Conservation (phyloP, 2,797 vertebrate species). For the Triplophysa bombifrons region DNA sequence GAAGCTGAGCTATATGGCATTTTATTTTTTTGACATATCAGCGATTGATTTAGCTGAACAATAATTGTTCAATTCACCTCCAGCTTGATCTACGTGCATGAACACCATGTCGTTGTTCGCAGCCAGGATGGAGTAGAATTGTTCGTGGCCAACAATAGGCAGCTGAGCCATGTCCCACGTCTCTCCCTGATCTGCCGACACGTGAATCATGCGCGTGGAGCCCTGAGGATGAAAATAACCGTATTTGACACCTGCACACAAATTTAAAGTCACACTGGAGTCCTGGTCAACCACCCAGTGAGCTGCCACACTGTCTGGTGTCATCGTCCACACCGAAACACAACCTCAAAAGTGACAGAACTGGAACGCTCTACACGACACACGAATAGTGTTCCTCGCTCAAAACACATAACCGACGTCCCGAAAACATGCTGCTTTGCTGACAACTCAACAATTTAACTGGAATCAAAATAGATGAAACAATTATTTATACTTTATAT, state of each 20-base stretch:
- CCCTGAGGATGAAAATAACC: conserved; percentile 60
- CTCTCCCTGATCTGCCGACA: conserved; percentile 88
- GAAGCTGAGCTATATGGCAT: neutral
- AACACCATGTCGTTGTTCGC: conserved; percentile 93
- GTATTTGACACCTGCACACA: conserved; percentile 2
- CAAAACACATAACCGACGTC: no score
- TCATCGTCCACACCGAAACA: neutral
- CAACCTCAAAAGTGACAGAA: neutral
- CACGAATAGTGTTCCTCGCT: neutral
- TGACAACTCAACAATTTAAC: neutral
- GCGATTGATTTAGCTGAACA: neutral
- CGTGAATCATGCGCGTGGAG: conserved; percentile 84
- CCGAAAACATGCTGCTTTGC: neutral
- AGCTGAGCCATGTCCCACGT: conserved; percentile 94
- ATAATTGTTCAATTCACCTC: conserved; percentile 75
- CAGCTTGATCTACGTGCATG: conserved; percentile 94
- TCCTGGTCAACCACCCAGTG: neutral
- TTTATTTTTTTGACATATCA: neutral
- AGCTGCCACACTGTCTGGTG: neutral
- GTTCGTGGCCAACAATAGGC: conserved; percentile 90
- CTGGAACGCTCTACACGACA: neutral
- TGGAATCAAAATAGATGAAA: no score
- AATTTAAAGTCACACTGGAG: neutral
- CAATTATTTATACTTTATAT: no score
- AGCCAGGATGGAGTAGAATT: conserved; percentile 94